Percentiles rank a stretch among this genome's conserved stretches.
Evolutionary conservation across 2,113 vertebrate genomes (phyloP).

Genomic region (Pseudopipra pipra): DNA sequence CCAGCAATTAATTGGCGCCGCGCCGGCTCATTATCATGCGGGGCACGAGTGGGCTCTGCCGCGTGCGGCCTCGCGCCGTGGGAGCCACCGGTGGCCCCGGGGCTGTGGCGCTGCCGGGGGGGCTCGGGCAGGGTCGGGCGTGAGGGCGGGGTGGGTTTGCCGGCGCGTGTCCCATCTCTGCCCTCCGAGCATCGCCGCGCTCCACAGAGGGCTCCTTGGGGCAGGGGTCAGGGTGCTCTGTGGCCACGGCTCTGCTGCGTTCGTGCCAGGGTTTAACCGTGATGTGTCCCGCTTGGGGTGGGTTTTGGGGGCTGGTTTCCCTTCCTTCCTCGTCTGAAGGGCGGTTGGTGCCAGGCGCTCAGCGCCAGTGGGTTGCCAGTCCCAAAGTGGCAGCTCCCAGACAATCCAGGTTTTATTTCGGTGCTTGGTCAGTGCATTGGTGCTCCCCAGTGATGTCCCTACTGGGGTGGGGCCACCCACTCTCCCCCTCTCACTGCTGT

Average conservation of each 20-base stretch:
- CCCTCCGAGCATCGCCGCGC: neutral
- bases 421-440: neutral
- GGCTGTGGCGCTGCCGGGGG: neutral
- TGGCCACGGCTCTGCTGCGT: fast-evolving
- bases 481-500: neutral
- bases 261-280: neutral
- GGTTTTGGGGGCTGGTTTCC: neutral
- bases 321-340: fast-evolving
- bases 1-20: conserved; percentile 25
- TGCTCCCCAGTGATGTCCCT: neutral
- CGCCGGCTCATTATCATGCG: conserved; percentile 28
- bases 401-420: neutral
- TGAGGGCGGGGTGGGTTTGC: fast-evolving
- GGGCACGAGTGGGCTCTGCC: neutral
- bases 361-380: fast-evolving
- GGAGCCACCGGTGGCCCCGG: neutral
- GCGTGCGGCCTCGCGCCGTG: neutral
- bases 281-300: neutral
- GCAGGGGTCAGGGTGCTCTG: neutral
- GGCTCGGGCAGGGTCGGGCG: neutral
- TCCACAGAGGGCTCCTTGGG: neutral
- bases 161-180: fast-evolving
- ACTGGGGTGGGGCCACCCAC: fast-evolving
- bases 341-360: fast-evolving
- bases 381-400: neutral